Percentiles rank a stretch among this genome's conserved stretches.
phyloP scores from a whole-genome alignment of 2,113 vertebrate genomes.

The Lontra canadensis region DNA sequence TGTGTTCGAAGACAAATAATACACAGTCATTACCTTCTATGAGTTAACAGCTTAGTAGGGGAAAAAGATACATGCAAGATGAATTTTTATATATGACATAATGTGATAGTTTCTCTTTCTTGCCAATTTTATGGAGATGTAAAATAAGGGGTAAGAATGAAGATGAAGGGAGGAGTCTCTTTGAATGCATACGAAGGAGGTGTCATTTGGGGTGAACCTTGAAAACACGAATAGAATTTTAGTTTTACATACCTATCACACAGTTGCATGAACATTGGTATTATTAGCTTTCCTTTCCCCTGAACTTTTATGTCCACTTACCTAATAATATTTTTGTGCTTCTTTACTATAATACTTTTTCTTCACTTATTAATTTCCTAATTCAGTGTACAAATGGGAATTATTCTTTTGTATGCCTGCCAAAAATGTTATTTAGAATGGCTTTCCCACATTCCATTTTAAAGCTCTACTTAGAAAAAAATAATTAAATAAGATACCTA shows the following conservation, averaged over 20 bases:
- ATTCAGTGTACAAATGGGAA: constrained; percentile 29
- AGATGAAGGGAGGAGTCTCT: not conserved
- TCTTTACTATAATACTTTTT: constrained; percentile 35
- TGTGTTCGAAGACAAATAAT: constrained; percentile 21
- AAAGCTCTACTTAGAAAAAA: constrained; percentile 18
- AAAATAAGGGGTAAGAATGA: not conserved
- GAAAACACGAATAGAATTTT: not conserved
- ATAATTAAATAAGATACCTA: not conserved
- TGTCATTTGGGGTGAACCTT: not conserved
- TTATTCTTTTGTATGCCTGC: constrained; percentile 41
- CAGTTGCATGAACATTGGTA: not conserved
- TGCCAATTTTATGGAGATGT: not conserved
- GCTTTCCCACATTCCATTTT: constrained; percentile 34
- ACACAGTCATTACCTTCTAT: not conserved
- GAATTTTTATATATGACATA: not conserved
- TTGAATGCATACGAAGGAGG: not conserved
- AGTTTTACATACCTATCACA: not conserved
- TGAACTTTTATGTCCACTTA: not conserved
- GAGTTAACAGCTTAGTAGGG: not conserved
- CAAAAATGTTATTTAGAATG: constrained; percentile 55
- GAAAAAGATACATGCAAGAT: not conserved
- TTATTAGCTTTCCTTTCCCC: not conserved
- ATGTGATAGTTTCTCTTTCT: not conserved
- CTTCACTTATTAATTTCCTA: constrained; percentile 45
- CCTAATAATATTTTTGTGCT: not conserved